Evolutionary conservation across 2,797 vertebrate genomes (phyloP).

Genomic region (Babyrousa celebensis): DNA sequence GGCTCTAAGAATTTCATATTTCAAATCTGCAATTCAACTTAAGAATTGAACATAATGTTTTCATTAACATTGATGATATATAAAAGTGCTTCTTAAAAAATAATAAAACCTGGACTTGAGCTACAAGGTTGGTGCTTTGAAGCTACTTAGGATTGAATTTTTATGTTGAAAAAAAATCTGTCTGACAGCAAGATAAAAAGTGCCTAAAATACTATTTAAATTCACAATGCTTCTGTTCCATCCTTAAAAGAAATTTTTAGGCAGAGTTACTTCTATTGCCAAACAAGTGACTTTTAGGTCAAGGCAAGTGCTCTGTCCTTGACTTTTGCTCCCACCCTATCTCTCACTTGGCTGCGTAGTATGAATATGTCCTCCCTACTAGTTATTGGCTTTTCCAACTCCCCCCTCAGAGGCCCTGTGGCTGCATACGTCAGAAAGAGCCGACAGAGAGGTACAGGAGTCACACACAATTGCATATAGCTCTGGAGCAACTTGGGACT

Average conservation of each 20-base stretch:
- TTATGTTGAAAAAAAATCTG: slow-evolving; percentile 67
- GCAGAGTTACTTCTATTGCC: not conserved
- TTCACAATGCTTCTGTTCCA: slow-evolving; percentile 60
- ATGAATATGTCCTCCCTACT: not conserved
- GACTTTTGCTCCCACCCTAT: not conserved
- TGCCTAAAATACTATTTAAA: slow-evolving; percentile 43
- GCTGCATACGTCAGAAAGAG: slow-evolving; percentile 15
- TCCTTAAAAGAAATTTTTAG: slow-evolving; percentile 35
- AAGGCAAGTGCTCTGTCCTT: not conserved
- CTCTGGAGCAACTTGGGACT: slow-evolving; percentile 55
- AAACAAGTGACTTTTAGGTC: not conserved
- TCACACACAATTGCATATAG: slow-evolving; percentile 40
- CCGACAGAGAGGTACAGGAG: slow-evolving; percentile 33
- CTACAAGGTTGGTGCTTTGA: slow-evolving; percentile 65
- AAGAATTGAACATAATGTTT: slow-evolving; percentile 79
- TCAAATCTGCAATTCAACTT: slow-evolving; percentile 77
- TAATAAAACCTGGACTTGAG: slow-evolving; percentile 69
- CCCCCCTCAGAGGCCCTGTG: slow-evolving; percentile 45
- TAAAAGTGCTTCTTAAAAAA: slow-evolving; percentile 79
- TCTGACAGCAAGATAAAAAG: slow-evolving; percentile 65
- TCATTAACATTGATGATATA: slow-evolving; percentile 80
- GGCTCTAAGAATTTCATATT: slow-evolving; percentile 73
- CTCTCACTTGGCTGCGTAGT: slow-evolving; percentile 18
- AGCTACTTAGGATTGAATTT: slow-evolving; percentile 68
- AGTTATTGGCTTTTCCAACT: slow-evolving; percentile 47